Conservation (phyloP, 2,797 vertebrate species). For the Sebastes jordani region DNA sequence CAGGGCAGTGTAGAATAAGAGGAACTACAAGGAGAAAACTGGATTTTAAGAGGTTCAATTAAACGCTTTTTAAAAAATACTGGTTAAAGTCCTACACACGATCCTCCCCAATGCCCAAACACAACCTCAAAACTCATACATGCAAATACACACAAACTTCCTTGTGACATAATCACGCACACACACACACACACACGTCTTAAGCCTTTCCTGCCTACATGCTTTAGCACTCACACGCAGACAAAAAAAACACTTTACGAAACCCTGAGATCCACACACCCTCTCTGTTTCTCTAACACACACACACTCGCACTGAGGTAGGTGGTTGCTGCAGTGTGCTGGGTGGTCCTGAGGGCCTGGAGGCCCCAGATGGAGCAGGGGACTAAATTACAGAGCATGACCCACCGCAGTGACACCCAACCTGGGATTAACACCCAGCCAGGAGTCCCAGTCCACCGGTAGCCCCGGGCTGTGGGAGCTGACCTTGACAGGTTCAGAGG, state of each 20-base stretch:
- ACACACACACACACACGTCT: too few species aligned
- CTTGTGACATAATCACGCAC: background rate
- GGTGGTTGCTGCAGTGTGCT: conserved; percentile 28
- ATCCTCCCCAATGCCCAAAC: background rate
- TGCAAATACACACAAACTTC: background rate
- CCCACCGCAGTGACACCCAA: conserved; percentile 74
- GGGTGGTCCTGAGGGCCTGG: conserved; percentile 71
- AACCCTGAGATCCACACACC: background rate
- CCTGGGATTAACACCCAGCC: conserved; percentile 74
- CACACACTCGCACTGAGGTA: conserved; percentile 37
- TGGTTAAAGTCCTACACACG: background rate
- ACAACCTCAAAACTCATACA: background rate
- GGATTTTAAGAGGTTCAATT: background rate
- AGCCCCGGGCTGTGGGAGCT: conserved; percentile 52
- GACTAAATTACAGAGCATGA: conserved; percentile 73
- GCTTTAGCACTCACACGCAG: background rate
- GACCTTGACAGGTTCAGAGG: conserved; percentile 66
- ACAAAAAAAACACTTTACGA: background rate
- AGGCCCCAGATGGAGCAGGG: conserved; percentile 67
- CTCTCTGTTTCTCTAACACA: background rate
- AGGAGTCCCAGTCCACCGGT: conserved; percentile 43
- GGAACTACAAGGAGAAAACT: background rate
- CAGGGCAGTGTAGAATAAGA: background rate
- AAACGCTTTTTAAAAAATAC: background rate
- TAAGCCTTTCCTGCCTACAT: background rate